Percentiles rank a stretch among this genome's conserved stretches.
phyloP scores from a whole-genome alignment of 2,888 invertebrate genomes.

The Polymixis lichenea region DNA sequence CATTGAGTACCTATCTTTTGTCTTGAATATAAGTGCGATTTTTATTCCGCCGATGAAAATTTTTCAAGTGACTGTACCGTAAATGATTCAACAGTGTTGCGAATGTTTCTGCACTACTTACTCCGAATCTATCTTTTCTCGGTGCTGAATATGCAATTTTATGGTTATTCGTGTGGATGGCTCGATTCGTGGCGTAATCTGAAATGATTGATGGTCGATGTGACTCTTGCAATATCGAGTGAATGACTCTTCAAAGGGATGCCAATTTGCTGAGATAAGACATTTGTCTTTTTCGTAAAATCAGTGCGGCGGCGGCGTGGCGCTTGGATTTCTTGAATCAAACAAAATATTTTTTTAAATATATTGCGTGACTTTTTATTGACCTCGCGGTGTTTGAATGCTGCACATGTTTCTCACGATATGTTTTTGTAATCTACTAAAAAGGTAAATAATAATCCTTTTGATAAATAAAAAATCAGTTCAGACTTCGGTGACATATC shows the following conservation, averaged over 20 bases:
- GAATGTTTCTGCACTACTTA: conserved; percentile 81
- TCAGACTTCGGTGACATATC: conserved; percentile 88
- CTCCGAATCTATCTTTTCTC: conserved; percentile 77
- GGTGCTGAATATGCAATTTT: conserved; percentile 84
- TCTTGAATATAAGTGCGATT: conserved; percentile 75
- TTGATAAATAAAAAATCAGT: conserved; percentile 83
- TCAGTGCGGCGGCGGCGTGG: too few species aligned
- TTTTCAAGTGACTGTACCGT: conserved; percentile 70
- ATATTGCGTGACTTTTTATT: conserved; percentile 56
- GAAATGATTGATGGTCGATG: conserved; percentile 81
- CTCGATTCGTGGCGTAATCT: conserved; percentile 83
- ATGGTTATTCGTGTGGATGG: conserved; percentile 80
- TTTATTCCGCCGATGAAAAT: conserved; percentile 73
- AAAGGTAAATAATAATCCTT: conserved; percentile 86
- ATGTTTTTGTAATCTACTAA: conserved; percentile 77
- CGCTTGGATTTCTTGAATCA: conserved; percentile 30
- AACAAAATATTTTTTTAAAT: conserved; percentile 24
- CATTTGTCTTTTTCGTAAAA: conserved; percentile 62
- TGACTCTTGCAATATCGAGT: conserved; percentile 77
- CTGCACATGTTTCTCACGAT: conserved; percentile 75
- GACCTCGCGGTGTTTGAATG: conserved; percentile 53
- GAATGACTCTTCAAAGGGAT: conserved; percentile 77
- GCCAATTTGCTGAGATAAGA: conserved; percentile 72
- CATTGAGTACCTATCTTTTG: conserved; percentile 74
- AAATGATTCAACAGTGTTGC: conserved; percentile 79